Evolutionary conservation across 35 echinoderm and acorn worm genomes (phyloP).

Genomic region (Stichopus chloronotus): DNA sequence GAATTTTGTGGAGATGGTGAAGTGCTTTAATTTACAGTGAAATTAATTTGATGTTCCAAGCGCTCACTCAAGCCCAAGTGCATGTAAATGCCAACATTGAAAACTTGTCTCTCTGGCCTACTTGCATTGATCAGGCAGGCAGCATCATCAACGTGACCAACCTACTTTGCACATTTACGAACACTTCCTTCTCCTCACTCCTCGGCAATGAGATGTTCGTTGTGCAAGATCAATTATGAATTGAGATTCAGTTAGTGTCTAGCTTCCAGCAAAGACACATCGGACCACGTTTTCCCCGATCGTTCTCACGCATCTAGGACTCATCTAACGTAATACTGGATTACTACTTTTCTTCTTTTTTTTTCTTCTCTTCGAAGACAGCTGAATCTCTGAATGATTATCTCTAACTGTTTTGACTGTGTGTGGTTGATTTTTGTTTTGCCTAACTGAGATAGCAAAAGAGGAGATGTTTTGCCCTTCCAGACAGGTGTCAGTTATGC

Average conservation of each 20-base stretch:
- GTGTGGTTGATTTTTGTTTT: no score
- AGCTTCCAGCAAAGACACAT: constrained; percentile 14
- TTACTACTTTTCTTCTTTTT: not conserved
- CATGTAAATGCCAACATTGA: no score
- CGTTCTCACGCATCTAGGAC: not conserved
- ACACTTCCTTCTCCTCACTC: not conserved
- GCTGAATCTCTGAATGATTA: not conserved
- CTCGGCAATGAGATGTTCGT: not conserved
- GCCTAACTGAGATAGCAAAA: not conserved
- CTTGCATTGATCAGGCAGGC: constrained; percentile 38
- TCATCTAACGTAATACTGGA: not conserved
- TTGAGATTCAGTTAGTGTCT: constrained; percentile 37
- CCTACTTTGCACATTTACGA: constrained; percentile 22
- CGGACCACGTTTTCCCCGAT: not conserved
- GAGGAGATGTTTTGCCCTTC: constrained; percentile 45
- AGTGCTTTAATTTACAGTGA: no score
- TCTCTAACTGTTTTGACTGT: not conserved
- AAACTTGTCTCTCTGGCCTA: not conserved
- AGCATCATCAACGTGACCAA: constrained; percentile 38
- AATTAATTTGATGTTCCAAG: no score
- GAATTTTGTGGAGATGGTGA: no score
- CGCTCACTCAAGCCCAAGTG: no score
- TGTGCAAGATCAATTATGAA: constrained; percentile 12
- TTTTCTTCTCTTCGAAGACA: not conserved
- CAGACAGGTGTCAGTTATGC: constrained; percentile 42